A percentile compares a stretch with the other conserved stretches of the same genome.
Evolutionary conservation across 2,888 invertebrate species (phyloP).

Genomic region (Aleiodes testaceus): DNA sequence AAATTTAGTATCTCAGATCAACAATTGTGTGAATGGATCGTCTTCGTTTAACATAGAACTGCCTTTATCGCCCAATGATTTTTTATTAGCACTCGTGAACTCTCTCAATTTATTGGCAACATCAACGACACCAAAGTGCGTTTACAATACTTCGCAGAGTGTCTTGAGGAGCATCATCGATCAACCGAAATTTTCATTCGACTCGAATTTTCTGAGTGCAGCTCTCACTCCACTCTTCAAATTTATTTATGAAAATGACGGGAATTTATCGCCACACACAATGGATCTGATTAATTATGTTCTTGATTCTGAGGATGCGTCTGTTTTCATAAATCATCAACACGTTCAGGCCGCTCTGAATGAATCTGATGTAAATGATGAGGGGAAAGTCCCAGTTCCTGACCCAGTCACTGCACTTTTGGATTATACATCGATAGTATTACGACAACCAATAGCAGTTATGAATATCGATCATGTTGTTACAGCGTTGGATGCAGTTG

Average conservation of each 20-base stretch:
- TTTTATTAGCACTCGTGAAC: slow-evolving; percentile 57
- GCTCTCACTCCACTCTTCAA: slow-evolving; percentile 61
- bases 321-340: slow-evolving; percentile 60
- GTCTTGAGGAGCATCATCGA: slow-evolving; percentile 62
- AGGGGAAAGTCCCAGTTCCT: slow-evolving; percentile 38
- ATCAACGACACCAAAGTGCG: slow-evolving; percentile 57
- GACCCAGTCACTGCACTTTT: slow-evolving; percentile 60
- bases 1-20: slow-evolving; percentile 64
- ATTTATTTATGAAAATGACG: slow-evolving; percentile 52
- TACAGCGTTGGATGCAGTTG: slow-evolving; percentile 61
- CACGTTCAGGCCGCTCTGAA: slow-evolving; percentile 43
- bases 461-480: slow-evolving; percentile 64
- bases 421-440: slow-evolving; percentile 58
- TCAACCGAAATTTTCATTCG: slow-evolving; percentile 57
- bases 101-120: slow-evolving; percentile 62
- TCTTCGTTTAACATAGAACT: neutral
- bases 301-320: slow-evolving; percentile 63
- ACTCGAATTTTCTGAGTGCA: slow-evolving; percentile 61
- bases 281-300: slow-evolving; percentile 63
- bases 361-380: neutral
- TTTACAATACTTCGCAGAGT: slow-evolving; percentile 61
- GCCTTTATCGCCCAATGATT: slow-evolving; percentile 59
- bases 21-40: slow-evolving; percentile 58
- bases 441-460: slow-evolving; percentile 68
- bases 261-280: slow-evolving; percentile 65